Evolutionary conservation across 2,113 vertebrate genomes (phyloP).

Genomic region (Spea multiplicata): DNA sequence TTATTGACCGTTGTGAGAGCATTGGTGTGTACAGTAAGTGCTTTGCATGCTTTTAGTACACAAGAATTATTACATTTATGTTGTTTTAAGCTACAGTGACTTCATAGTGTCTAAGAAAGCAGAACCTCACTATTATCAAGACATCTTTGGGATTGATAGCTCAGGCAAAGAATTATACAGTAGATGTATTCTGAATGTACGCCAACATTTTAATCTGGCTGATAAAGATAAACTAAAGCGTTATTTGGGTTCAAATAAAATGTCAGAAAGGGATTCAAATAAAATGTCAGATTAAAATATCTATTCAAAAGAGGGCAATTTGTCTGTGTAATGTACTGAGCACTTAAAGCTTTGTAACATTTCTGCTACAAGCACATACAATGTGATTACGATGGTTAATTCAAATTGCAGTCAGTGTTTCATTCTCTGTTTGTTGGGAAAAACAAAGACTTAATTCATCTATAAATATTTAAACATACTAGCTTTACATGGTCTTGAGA

Average conservation of each 20-base stretch:
- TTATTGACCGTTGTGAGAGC: too few species aligned
- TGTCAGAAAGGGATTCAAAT: constrained; percentile 28
- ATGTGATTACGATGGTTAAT: background rate
- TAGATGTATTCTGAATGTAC: constrained; percentile 13
- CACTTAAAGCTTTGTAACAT: constrained; percentile 32
- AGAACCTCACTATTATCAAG: background rate
- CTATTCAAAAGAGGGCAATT: constrained; percentile 38
- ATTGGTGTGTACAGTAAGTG: too few species aligned
- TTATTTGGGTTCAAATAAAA: constrained; percentile 17
- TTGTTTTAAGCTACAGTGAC: background rate
- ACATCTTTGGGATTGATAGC: constrained; percentile 4
- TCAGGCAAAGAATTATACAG: background rate
- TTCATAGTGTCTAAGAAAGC: background rate
- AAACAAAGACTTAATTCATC: too few species aligned
- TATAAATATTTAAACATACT: too few species aligned
- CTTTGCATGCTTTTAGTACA: too few species aligned
- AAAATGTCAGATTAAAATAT: constrained; percentile 42
- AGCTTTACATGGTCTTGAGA: too few species aligned
- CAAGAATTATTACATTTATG: background rate
- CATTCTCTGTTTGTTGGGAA: background rate
- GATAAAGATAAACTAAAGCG: constrained; percentile 41
- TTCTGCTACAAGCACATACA: constrained; percentile 9
- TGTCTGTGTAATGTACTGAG: constrained; percentile 33
- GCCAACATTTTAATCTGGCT: constrained; percentile 31
- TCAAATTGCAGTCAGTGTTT: constrained; percentile 4